These are phyloP conservation scores for Ceraclea dissimilis DNA, from an alignment of 2,888 invertebrate species.

Conservation along the genomic window DNA sequence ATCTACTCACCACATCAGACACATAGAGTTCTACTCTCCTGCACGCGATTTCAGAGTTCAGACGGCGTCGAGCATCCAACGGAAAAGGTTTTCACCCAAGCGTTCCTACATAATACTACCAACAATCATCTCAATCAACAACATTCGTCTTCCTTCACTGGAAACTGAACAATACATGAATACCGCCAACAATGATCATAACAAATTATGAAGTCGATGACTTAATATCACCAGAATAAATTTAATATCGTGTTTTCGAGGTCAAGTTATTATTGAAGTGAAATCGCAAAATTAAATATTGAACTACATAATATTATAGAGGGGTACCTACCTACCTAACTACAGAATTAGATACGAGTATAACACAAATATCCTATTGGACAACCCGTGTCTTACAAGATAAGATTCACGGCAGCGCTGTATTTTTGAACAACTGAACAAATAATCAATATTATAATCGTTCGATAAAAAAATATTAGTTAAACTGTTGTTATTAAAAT, in stretches of 20 bases:
- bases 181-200: too few relatives aligned
- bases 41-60: constrained; percentile 6
- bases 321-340: too few relatives aligned
- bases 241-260: too few relatives aligned
- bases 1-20: not conserved
- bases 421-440: constrained; percentile 19
- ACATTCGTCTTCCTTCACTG: too few relatives aligned
- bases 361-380: constrained; percentile 12
- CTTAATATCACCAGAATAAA: too few relatives aligned
- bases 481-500: constrained; percentile 9
- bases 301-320: too few relatives aligned
- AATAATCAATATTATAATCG: constrained; percentile 9
- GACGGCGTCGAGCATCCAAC: constrained; percentile 17
- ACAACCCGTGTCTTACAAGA: constrained; percentile 12
- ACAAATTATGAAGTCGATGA: too few relatives aligned
- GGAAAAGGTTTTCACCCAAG: constrained; percentile 1
- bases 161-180: too few relatives aligned
- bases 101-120: too few relatives aligned
- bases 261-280: too few relatives aligned
- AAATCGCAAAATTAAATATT: too few relatives aligned
- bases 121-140: not conserved
- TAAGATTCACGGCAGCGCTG: constrained; percentile 11
- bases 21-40: constrained; percentile 3
- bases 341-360: not conserved
- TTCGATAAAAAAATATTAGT: not conserved